phyloP scores from a whole-genome alignment of 2,797 vertebrate genomes.

The Pelobates cultripes region DNA sequence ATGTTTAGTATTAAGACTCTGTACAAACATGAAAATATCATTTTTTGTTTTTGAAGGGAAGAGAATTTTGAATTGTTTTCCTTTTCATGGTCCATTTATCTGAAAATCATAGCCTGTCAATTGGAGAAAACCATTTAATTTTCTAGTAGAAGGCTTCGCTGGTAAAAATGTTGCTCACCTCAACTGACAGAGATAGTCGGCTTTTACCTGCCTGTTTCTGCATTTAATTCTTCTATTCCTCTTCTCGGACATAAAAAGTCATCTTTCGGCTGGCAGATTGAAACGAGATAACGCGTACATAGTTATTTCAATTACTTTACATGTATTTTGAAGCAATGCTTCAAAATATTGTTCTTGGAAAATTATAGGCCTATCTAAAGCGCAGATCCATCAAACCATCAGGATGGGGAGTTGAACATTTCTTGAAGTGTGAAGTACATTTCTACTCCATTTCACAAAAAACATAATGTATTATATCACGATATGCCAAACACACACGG shows the following conservation, averaged over 20 bases:
- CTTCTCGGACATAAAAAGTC: slow-evolving; percentile 30
- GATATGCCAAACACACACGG: background rate
- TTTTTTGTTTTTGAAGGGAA: slow-evolving; percentile 9
- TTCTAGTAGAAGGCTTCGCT: slow-evolving; percentile 33
- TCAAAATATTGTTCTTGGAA: slow-evolving; percentile 32
- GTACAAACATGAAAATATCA: slow-evolving; percentile 22
- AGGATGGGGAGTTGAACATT: background rate
- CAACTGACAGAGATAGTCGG: slow-evolving; percentile 30
- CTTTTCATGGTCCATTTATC: slow-evolving; percentile 43
- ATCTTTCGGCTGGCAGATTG: slow-evolving; percentile 17
- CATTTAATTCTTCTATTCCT: slow-evolving; percentile 32
- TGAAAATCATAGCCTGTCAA: slow-evolving; percentile 41
- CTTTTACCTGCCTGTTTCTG: slow-evolving; percentile 40
- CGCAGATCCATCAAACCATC: slow-evolving; percentile 17
- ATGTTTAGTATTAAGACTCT: background rate
- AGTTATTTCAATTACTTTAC: slow-evolving; percentile 52
- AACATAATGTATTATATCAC: background rate
- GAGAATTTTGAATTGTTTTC: slow-evolving; percentile 41
- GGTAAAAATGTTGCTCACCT: slow-evolving; percentile 44
- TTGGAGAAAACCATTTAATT: slow-evolving; percentile 31
- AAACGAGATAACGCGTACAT: slow-evolving; percentile 28
- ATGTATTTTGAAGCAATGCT: slow-evolving; percentile 14
- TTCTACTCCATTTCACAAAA: slow-evolving; percentile 19
- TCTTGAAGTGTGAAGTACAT: slow-evolving; percentile 26
- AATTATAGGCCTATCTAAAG: slow-evolving; percentile 26